These are phyloP conservation scores for human (Homo sapiens) DNA, from an alignment of 2,113 vertebrate genomes.

Conservation along the genomic window DNA sequence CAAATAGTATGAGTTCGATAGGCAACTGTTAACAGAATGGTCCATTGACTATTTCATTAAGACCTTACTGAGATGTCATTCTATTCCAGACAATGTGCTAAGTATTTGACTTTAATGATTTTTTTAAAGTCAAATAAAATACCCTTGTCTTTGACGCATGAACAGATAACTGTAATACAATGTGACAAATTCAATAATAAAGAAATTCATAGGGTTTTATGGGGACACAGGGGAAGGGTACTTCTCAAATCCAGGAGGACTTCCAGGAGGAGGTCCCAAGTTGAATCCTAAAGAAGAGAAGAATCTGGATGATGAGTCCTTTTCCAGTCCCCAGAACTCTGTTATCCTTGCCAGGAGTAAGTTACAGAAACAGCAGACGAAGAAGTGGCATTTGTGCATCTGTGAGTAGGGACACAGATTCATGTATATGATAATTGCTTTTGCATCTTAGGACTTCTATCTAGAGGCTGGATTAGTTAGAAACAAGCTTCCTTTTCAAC, in stretches of 20 bases:
- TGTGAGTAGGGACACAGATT: neutral
- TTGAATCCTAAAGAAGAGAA: neutral
- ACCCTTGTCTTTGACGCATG: neutral
- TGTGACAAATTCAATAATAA: neutral
- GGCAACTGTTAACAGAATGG: neutral
- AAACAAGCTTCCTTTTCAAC: neutral
- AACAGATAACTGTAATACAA: neutral
- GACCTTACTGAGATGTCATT: conserved; percentile 41
- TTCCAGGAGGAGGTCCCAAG: neutral
- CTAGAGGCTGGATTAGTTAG: neutral
- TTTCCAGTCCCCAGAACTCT: neutral
- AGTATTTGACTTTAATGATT: conserved; percentile 40
- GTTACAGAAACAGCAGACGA: neutral
- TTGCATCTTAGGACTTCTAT: neutral
- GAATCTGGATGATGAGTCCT: neutral
- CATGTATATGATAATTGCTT: neutral
- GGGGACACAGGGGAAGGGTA: neutral
- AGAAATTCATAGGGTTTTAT: neutral
- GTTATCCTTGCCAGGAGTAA: neutral
- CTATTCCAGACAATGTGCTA: neutral
- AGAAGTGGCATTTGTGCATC: neutral
- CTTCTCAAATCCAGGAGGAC: conserved; percentile 38
- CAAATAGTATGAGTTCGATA: neutral
- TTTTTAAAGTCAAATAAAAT: conserved; percentile 56
- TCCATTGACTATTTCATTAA: conserved; percentile 54